These are phyloP conservation scores for Mythimna lalbum DNA, from an alignment of 2,888 invertebrate genomes.

Conservation along the genomic window DNA sequence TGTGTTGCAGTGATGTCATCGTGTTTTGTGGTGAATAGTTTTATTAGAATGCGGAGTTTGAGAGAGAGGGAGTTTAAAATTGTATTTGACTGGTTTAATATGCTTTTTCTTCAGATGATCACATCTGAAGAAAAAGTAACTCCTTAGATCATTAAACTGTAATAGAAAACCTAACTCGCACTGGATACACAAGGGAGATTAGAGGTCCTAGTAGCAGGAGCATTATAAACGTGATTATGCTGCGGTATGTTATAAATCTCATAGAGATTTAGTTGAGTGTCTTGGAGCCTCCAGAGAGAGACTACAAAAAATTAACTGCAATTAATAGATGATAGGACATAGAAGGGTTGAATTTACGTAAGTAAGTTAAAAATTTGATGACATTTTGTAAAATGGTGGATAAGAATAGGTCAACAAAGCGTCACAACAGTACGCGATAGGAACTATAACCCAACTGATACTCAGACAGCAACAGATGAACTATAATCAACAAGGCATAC, in stretches of 20 bases:
- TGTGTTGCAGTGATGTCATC: conserved; percentile 59
- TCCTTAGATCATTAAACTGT: neutral
- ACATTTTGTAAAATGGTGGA: neutral
- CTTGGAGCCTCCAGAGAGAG: neutral
- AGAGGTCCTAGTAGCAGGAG: too few relatives aligned
- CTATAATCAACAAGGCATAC: conserved; percentile 9
- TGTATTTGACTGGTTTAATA: neutral
- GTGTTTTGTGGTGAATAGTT: conserved; percentile 20
- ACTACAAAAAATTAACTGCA: too few relatives aligned
- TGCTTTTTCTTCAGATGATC: too few relatives aligned
- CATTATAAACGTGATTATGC: too few relatives aligned
- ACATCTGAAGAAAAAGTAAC: neutral
- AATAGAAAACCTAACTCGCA: too few relatives aligned
- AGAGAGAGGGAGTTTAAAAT: neutral
- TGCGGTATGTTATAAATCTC: too few relatives aligned
- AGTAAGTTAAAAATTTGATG: neutral
- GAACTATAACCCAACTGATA: neutral
- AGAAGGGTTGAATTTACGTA: neutral
- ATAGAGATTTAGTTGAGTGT: neutral
- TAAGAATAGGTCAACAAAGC: neutral
- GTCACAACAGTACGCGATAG: neutral
- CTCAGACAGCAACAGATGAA: conserved; percentile 12
- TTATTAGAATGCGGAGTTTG: conserved; percentile 3
- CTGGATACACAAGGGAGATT: too few relatives aligned
- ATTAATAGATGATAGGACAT: neutral